phyloP scores from a whole-genome alignment of 2,888 invertebrate species.

The Hypercompe scribonia region DNA sequence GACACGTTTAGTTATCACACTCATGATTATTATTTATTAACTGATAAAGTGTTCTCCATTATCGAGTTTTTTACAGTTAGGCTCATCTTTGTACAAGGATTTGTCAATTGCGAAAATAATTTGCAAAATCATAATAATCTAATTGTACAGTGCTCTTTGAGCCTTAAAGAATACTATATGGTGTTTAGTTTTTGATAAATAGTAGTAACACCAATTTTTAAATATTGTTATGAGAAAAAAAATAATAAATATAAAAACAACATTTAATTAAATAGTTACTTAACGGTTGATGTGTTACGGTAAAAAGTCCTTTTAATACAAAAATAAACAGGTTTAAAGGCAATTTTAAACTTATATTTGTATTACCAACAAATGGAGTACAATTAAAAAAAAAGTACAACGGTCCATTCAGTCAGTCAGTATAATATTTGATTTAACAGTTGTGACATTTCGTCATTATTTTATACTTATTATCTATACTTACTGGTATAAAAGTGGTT shows the following conservation, averaged over 20 bases:
- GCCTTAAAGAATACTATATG: too few relatives aligned
- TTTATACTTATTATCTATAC: background rate
- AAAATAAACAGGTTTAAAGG: background rate
- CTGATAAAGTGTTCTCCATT: background rate
- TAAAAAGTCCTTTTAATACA: too few relatives aligned
- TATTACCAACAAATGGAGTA: background rate
- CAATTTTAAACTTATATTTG: background rate
- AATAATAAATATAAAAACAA: too few relatives aligned
- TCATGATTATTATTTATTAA: slow-evolving; percentile 2
- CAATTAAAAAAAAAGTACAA: background rate
- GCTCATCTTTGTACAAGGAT: too few relatives aligned
- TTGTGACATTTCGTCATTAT: background rate
- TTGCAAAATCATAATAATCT: too few relatives aligned
- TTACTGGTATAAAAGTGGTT: slow-evolving; percentile 13
- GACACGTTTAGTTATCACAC: slow-evolving; percentile 7
- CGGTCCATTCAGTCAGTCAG: background rate
- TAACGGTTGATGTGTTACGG: too few relatives aligned
- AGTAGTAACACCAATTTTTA: too few relatives aligned
- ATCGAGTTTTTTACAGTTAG: background rate
- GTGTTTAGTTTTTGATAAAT: too few relatives aligned
- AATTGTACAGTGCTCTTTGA: too few relatives aligned
- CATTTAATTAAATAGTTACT: too few relatives aligned
- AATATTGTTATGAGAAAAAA: too few relatives aligned
- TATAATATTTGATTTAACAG: background rate
- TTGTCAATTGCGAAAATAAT: too few relatives aligned